Base-by-base conservation (phyloP, 2,113 vertebrate genomes). In the Plecturocebus donacophilus region DNA sequence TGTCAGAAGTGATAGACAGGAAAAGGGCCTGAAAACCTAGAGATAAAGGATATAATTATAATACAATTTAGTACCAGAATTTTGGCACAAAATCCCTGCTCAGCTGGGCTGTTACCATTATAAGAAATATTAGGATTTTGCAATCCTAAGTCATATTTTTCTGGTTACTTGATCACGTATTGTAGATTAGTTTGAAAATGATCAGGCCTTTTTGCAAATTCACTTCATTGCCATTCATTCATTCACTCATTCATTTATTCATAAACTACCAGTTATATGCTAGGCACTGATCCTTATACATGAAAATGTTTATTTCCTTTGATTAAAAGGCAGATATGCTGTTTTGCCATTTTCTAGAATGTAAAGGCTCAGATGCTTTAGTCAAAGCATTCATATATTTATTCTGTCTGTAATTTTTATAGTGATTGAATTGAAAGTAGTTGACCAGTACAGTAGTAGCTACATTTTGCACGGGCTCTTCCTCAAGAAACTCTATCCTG, bases 371-470 rank as follows among this genome's bases (percentile, higher is more conserved):
- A 84, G 47, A 77, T 56, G 13, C 25, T 82, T 91, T 76, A 47
- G 35, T 95, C 42, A 91, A 90, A 93, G 70, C 21, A 70, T 45
- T 80, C 54, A 27, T 77, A 4, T 86, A 91, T 76, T 96, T 96
- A 84, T 30, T 87, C 21, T 49, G 12, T 42, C 42, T 95, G 8
- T 90, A 58, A 85, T 83, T 88, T 75, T 75, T 91, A 84, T 81
- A 77, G 47, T 71, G 27, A 76, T 77, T 16, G 13, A 85, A 54
- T 93, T 30, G n/a, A 88, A 96, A 79, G 79, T 76, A 32, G 30
- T 77, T 82, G 79, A 79, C 11, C 27, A 73, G 6, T 40, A 77
- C 14, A 82, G 42, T 38, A 88, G 30, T 61, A 45, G 49, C 70
- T 94, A 4, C 16, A 71, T 75, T 92, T 54, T 90, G 2, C 17